phyloP scores from a whole-genome alignment of 1,140 invertebrate genomes.

The Dinoponera quadriceps region DNA sequence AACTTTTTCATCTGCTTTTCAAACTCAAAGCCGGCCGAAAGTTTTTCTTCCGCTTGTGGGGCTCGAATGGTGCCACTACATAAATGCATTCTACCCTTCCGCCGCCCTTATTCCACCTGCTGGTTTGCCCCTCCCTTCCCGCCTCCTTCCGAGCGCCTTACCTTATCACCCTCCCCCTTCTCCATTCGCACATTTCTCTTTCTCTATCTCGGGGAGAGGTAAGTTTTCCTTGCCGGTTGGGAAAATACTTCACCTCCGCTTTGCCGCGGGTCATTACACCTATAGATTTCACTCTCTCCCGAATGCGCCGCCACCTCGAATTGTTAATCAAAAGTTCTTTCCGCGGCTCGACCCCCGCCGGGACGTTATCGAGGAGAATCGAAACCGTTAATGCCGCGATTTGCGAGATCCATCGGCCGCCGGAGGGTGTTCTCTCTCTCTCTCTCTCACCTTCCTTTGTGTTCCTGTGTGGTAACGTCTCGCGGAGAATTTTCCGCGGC shows the following conservation, averaged over 20 bases:
- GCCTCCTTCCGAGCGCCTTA: not conserved
- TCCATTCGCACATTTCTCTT: slow-evolving; percentile 45
- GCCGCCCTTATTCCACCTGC: slow-evolving; percentile 65
- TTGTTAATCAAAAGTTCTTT: slow-evolving; percentile 65
- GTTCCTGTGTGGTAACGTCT: too few relatives aligned
- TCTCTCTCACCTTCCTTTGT: not conserved
- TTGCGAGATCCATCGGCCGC: not conserved
- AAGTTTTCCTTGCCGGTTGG: slow-evolving; percentile 62
- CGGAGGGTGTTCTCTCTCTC: not conserved
- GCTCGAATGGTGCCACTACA: slow-evolving; percentile 73
- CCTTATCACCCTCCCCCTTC: not conserved
- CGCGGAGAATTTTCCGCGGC: slow-evolving; percentile 1
- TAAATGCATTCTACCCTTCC: slow-evolving; percentile 77
- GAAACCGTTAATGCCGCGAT: slow-evolving; percentile 38
- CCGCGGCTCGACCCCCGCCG: not conserved
- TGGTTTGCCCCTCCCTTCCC: slow-evolving; percentile 35
- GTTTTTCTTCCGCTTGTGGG: slow-evolving; percentile 77
- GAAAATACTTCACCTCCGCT: slow-evolving; percentile 63
- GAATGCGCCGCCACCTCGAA: slow-evolving; percentile 52
- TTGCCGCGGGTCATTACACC: slow-evolving; percentile 66
- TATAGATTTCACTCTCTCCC: slow-evolving; percentile 70
- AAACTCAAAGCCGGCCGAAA: slow-evolving; percentile 81
- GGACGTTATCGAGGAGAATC: slow-evolving; percentile 38
- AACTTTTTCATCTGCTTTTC: slow-evolving; percentile 83
- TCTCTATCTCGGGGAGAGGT: slow-evolving; percentile 32